Percentiles rank a stretch among this genome's conserved stretches.
Evolutionary conservation across 2,888 invertebrate genomes (phyloP).

Genomic region (Oegoconia quadripuncta): DNA sequence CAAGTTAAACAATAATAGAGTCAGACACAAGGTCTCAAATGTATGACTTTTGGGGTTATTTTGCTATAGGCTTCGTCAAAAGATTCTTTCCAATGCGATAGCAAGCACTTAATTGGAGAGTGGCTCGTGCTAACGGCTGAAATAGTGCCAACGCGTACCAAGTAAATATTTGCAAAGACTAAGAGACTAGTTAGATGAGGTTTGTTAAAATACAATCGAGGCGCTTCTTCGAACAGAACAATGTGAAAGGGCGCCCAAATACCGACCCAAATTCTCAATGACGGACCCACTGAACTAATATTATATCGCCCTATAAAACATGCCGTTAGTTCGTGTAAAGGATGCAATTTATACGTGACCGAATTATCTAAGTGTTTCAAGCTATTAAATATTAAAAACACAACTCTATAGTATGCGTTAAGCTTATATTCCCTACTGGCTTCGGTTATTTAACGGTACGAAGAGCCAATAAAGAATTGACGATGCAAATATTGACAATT

Average conservation of each 20-base stretch:
- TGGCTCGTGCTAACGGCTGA: not conserved
- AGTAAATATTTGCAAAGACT: slow-evolving; percentile 8
- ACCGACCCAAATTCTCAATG: slow-evolving; percentile 36
- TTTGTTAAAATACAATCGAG: slow-evolving; percentile 10
- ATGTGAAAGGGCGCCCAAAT: slow-evolving; percentile 46
- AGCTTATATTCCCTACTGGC: slow-evolving; percentile 47
- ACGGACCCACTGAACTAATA: slow-evolving; percentile 33
- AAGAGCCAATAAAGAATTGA: slow-evolving; percentile 36
- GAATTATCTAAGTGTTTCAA: slow-evolving; percentile 33
- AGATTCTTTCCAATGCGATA: not conserved
- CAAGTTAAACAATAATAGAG: too few species aligned
- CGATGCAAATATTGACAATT: slow-evolving; percentile 1
- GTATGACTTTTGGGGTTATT: too few species aligned
- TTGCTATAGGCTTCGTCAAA: too few species aligned
- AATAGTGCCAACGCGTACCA: slow-evolving; percentile 12
- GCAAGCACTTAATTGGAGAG: not conserved
- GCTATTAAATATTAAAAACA: slow-evolving; percentile 44
- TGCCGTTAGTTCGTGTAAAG: slow-evolving; percentile 59
- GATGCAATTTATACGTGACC: slow-evolving; percentile 55
- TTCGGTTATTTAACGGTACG: slow-evolving; percentile 49
- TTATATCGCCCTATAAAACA: slow-evolving; percentile 36
- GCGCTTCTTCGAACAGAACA: slow-evolving; percentile 14
- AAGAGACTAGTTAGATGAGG: slow-evolving; percentile 4
- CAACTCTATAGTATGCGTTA: slow-evolving; percentile 39
- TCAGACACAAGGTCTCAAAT: too few species aligned